Conservation (phyloP, 2,113 vertebrate genomes). For the Myotis lucifugus region DNA sequence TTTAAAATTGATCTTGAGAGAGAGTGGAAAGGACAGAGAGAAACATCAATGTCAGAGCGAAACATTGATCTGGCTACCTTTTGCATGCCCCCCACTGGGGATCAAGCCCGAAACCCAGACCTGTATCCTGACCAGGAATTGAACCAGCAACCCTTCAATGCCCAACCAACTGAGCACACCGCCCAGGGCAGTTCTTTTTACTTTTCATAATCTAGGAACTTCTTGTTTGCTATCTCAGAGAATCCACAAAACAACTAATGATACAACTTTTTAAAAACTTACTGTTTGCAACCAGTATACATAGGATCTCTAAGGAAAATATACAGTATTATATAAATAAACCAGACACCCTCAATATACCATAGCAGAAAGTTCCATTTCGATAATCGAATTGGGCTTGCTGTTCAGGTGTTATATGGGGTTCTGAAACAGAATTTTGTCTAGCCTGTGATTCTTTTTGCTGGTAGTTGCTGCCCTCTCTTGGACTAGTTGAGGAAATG, state of each 20-base stretch:
- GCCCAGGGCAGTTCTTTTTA: neutral
- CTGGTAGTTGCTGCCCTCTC: conserved; percentile 76
- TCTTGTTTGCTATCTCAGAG: conserved; percentile 11
- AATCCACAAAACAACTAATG: conserved; percentile 14
- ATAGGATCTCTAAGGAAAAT: conserved; percentile 12
- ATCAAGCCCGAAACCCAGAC: no score
- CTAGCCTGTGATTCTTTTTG: neutral
- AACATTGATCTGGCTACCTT: no score
- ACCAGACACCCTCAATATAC: neutral
- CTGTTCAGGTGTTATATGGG: neutral
- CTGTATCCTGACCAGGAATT: no score
- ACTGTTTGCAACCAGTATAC: neutral
- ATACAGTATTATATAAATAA: conserved; percentile 31
- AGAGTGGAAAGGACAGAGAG: no score
- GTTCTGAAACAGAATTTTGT: conserved; percentile 34
- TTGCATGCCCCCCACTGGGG: no score
- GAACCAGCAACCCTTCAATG: no score
- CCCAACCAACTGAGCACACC: no score
- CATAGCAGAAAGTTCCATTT: conserved; percentile 44
- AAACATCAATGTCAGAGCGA: no score
- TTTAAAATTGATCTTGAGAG: no score
- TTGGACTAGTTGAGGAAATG: conserved; percentile 62
- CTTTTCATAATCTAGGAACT: neutral
- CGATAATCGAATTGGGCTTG: conserved; percentile 21
- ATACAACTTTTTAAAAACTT: neutral